Evolutionary conservation across 2,888 invertebrate species (phyloP), one percentile per base, ranked within the genome.

Genomic region (Geophilus truncorum): DNA sequence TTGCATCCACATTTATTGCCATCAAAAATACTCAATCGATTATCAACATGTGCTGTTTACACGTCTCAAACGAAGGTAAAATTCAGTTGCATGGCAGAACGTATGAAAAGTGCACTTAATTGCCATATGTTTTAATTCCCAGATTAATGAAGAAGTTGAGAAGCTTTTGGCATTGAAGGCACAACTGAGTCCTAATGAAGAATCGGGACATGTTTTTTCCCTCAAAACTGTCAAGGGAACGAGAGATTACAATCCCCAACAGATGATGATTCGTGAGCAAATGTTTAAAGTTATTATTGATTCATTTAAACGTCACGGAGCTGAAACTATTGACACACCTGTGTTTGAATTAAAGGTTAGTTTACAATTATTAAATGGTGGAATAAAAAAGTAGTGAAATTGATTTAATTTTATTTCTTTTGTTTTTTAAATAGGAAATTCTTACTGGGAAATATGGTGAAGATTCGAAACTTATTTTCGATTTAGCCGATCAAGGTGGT

Each of bases 381-480:
- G n/a, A n/a, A n/a, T n/a, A n/a, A n/a, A n/a, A n/a, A n/a, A n/a
- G n/a, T n/a, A n/a, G n/a, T n/a, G n/a, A n/a, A n/a, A n/a, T n/a
- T n/a, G n/a, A n/a, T n/a, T n/a, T n/a, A n/a, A n/a, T n/a, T n/a
- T n/a, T n/a, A n/a, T n/a, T n/a, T n/a, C n/a, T n/a, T n/a, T n/a
- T n/a, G n/a, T n/a, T n/a, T n/a, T n/a, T n/a, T n/a, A n/a, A n/a
- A n/a, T n/a, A n/a, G 95, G 97, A 98, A 88, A 96, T 98, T 3
- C 89, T 99, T 79, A 97, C 97, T 23, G 99, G 98, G 77, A 99
- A 99, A 89, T 99, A 99, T 89, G 99, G 99, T 0, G 99, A 99
- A 89, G 99, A 99, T 87, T 96, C 98, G 0, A 99, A 99, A 87
- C 89, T 99, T 10, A 99, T 99, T 82, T 99, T 98, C 87, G 98